Conservation (phyloP, 2,888 invertebrate genomes). For the Aphodius sticticus region DNA sequence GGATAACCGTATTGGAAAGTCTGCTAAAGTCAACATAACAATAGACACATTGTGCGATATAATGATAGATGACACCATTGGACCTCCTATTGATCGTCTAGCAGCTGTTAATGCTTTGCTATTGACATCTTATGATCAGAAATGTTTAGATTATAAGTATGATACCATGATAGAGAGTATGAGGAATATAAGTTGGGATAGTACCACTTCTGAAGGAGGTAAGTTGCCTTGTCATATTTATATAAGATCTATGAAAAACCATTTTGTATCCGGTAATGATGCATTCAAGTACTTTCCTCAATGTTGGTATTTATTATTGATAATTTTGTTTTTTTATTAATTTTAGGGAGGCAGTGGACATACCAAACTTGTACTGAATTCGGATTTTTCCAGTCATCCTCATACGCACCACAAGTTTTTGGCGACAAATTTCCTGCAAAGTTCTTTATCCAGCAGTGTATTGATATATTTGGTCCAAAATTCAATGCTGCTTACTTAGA, state of each 20-base stretch:
- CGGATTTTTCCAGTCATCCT: constrained; percentile 93
- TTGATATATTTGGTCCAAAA: constrained; percentile 82
- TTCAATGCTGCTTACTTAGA: constrained; percentile 70
- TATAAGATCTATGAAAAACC: constrained; percentile 25
- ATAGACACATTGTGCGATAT: constrained; percentile 83
- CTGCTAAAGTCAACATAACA: constrained; percentile 72
- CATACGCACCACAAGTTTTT: constrained; percentile 70
- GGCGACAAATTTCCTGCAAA: constrained; percentile 78
- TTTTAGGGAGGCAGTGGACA: constrained; percentile 82
- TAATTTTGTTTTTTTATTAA: constrained; percentile 12
- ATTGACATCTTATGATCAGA: constrained; percentile 70
- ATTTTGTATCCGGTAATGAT: neutral
- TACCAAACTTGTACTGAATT: constrained; percentile 97
- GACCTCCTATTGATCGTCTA: constrained; percentile 72
- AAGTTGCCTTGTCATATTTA: constrained; percentile 41
- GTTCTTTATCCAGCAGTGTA: constrained; percentile 83
- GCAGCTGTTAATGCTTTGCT: constrained; percentile 77
- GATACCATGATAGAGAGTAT: constrained; percentile 75
- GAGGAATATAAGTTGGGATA: constrained; percentile 72
- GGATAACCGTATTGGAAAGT: constrained; percentile 80
- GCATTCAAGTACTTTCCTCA: neutral
- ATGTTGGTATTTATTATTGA: neutral
- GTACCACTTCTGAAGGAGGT: constrained; percentile 71
- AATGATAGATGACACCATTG: constrained; percentile 70
- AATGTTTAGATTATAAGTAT: constrained; percentile 87